phyloP scores from a whole-genome alignment of 2,113 vertebrate genomes.

The Danionella cerebrum region DNA sequence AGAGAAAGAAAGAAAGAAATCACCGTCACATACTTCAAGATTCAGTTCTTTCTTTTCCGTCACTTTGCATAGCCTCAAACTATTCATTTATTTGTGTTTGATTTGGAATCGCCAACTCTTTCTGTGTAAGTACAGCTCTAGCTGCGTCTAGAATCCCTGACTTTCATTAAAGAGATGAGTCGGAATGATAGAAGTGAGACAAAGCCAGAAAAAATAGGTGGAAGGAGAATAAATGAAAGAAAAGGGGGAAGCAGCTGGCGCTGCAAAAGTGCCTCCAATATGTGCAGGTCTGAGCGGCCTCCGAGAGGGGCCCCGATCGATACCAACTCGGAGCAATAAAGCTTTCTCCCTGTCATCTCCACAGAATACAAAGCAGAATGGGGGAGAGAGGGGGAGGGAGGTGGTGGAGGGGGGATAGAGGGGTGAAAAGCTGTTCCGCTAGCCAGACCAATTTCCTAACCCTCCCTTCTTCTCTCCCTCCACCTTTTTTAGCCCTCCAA shows the following conservation, averaged over 20 bases:
- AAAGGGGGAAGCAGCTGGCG: conserved; percentile 42
- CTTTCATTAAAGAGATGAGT: not conserved
- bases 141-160: conserved; percentile 41
- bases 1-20: no score
- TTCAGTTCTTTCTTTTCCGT: no score
- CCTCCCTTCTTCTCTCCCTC: conserved; percentile 30
- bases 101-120: no score
- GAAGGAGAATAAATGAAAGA: not conserved
- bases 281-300: conserved; percentile 58
- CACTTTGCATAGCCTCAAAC: no score
- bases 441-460: conserved; percentile 74
- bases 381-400: conserved; percentile 34
- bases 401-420: conserved; percentile 37
- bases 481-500: conserved; percentile 26
- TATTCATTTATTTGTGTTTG: no score
- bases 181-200: conserved; percentile 3
- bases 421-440: conserved; percentile 65
- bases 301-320: conserved; percentile 71
- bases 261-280: conserved; percentile 61
- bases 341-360: conserved; percentile 66
- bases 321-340: conserved; percentile 79
- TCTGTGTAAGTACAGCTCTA: no score
- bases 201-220: not conserved
- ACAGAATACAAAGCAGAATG: conserved; percentile 55
- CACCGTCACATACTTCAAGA: no score